Conservation (phyloP, 2,888 invertebrate species). For the Ophion ellenae region DNA sequence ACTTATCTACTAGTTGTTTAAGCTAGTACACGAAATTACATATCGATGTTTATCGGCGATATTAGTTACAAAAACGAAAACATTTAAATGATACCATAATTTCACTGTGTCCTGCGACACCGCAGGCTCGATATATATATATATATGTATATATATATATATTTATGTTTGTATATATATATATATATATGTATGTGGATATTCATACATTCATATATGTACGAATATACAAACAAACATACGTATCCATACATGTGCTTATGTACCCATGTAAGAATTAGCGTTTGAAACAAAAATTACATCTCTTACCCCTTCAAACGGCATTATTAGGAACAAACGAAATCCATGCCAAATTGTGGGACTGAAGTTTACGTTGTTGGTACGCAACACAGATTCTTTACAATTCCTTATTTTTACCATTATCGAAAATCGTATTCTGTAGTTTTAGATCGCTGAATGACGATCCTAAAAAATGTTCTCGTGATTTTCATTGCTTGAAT, state of each 20-base stretch:
- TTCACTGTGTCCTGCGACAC: conserved; percentile 12
- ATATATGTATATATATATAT: not conserved
- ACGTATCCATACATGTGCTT: not conserved
- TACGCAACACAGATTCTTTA: too few species aligned
- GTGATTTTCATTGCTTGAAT: too few species aligned
- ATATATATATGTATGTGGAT: conserved; percentile 6
- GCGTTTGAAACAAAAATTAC: not conserved
- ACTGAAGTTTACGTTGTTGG: too few species aligned
- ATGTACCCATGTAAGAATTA: not conserved
- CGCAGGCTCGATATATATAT: conserved; percentile 18
- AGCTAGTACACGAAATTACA: conserved; percentile 54
- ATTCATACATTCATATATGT: conserved; percentile 11
- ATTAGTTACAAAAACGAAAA: conserved; percentile 53
- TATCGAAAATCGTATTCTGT: too few species aligned
- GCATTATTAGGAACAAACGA: not conserved
- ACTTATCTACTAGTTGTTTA: conserved; percentile 36
- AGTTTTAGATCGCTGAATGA: too few species aligned
- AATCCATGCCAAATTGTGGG: not conserved
- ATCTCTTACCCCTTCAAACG: not conserved
- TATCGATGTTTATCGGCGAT: conserved; percentile 36
- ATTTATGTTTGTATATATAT: conserved; percentile 1
- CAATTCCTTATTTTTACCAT: too few species aligned
- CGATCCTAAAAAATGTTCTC: too few species aligned
- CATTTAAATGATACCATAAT: conserved; percentile 32
- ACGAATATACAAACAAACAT: not conserved